Percentiles rank a stretch among this genome's conserved stretches.
These are phyloP conservation scores for Protodeltote pygarga DNA, from an alignment of 2,888 invertebrate genomes.

Conservation along the genomic window DNA sequence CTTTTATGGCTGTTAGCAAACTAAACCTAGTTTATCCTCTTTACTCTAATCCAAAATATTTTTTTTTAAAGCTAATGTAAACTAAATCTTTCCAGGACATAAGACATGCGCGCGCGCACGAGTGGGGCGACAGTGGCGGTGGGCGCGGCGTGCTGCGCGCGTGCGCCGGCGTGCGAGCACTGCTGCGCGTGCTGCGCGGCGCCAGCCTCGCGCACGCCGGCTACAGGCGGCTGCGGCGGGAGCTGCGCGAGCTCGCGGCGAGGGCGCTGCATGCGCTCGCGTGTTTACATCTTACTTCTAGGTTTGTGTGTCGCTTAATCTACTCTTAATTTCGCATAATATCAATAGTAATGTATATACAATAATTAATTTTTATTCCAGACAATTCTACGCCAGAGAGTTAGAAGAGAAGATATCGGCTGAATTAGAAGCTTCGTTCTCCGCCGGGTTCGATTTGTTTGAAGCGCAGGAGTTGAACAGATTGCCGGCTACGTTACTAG, in stretches of 20 bases:
- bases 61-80: not conserved
- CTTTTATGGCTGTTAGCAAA: too few relatives aligned
- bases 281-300: conserved; percentile 52
- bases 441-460: conserved; percentile 55
- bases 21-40: too few relatives aligned
- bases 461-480: conserved; percentile 50
- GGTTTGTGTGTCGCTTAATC: not conserved
- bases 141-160: conserved; percentile 61
- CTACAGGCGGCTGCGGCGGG: conserved; percentile 54
- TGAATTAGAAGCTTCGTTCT: conserved; percentile 72
- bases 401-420: conserved; percentile 55
- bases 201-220: conserved; percentile 43
- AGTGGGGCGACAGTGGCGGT: conserved; percentile 62
- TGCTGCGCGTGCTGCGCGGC: conserved; percentile 47
- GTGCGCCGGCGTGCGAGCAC: conserved; percentile 54
- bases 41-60: too few relatives aligned
- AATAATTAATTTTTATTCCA: conserved; percentile 28
- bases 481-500: conserved; percentile 65
- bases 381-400: conserved; percentile 57
- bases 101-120: conserved; percentile 51
- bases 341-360: not conserved
- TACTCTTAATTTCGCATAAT: too few relatives aligned
- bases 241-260: conserved; percentile 46
- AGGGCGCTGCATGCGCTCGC: conserved; percentile 56
- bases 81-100: conserved; percentile 59